Conservation (phyloP, 1,140 invertebrate genomes). For the Ephestia elutella region DNA sequence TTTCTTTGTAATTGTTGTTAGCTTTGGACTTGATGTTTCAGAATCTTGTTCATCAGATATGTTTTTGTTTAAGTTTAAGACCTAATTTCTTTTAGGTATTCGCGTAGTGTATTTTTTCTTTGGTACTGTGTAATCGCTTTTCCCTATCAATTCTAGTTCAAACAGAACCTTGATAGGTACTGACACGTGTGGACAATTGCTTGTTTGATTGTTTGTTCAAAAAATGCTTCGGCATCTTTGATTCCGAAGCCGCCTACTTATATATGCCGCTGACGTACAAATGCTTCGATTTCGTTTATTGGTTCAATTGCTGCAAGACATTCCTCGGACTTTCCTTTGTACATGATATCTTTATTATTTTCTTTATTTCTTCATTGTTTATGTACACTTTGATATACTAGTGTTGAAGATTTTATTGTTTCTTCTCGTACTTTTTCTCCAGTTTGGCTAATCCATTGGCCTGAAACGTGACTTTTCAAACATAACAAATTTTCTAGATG, state of each 20-base stretch:
- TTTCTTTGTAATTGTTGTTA: no score
- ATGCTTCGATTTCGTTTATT: conserved; percentile 28
- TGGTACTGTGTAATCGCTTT: not conserved
- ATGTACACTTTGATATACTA: not conserved
- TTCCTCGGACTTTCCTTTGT: conserved; percentile 16
- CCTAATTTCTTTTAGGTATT: no score
- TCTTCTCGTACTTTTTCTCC: not conserved
- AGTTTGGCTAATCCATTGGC: no score
- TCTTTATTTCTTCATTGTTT: conserved; percentile 22
- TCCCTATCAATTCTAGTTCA: conserved; percentile 48
- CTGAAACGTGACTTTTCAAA: no score
- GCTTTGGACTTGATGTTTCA: no score
- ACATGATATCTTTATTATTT: conserved; percentile 24
- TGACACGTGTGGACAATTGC: conserved; percentile 27
- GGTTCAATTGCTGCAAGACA: conserved; percentile 27
- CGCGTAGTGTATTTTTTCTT: no score
- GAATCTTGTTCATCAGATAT: no score
- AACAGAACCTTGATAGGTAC: conserved; percentile 26
- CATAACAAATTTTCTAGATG: no score
- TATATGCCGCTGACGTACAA: conserved; percentile 26
- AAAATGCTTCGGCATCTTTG: conserved; percentile 50
- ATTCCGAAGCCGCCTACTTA: conserved; percentile 32
- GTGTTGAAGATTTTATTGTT: not conserved
- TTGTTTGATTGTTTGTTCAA: conserved; percentile 41
- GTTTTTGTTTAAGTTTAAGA: no score